A percentile compares a stretch with the other conserved stretches of the same genome.
These are phyloP conservation scores for Eufriesea mexicana DNA, from an alignment of 1,140 invertebrate species.

Conservation along the genomic window DNA sequence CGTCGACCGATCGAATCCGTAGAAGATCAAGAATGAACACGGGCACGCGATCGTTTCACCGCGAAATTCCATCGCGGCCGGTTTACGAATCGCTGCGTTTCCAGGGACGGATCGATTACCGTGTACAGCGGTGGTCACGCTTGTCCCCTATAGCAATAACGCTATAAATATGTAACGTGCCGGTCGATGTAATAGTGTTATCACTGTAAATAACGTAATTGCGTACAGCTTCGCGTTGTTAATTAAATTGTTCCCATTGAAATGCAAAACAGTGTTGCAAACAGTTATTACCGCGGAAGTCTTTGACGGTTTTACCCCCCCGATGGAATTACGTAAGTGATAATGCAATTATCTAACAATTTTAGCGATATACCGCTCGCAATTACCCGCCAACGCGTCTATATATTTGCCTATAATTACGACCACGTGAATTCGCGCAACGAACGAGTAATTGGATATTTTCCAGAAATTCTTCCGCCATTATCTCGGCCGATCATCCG, in stretches of 20 bases:
- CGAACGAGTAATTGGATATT: background rate
- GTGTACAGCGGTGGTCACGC: background rate
- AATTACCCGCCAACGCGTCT: constrained; percentile 18
- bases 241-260: constrained; percentile 50
- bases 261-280: constrained; percentile 35
- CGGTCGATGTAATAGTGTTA: constrained; percentile 37
- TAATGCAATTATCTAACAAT: constrained; percentile 49
- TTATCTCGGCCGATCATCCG: background rate
- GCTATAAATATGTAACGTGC: constrained; percentile 42
- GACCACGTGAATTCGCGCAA: constrained; percentile 12
- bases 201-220: constrained; percentile 51
- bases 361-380: constrained; percentile 18
- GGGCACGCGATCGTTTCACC: background rate
- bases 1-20: background rate
- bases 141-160: background rate
- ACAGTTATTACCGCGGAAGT: constrained; percentile 48
- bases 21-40: background rate
- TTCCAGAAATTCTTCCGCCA: background rate
- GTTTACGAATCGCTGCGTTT: constrained; percentile 14
- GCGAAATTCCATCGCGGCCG: constrained; percentile 7
- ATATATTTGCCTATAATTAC: constrained; percentile 29
- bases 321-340: constrained; percentile 47
- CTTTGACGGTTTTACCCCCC: constrained; percentile 38
- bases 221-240: constrained; percentile 33
- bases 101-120: constrained; percentile 26